Percentiles rank a stretch among this genome's conserved stretches.
Evolutionary conservation across 1,140 invertebrate species (phyloP).

Genomic region (Drosophila parabipectinata): DNA sequence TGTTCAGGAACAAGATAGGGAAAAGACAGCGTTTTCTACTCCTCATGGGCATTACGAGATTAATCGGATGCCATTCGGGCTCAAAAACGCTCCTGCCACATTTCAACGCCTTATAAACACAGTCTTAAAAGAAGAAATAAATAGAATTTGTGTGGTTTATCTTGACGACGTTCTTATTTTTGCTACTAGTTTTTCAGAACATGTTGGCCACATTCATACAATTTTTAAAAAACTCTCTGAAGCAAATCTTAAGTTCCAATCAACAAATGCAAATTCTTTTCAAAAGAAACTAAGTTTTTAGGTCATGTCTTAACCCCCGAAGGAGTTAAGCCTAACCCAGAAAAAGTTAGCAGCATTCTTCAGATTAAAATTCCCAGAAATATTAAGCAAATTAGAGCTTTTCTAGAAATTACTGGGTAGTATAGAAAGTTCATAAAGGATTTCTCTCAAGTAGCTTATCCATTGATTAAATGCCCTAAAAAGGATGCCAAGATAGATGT

Average conservation of each 20-base stretch:
- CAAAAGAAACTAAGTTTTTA: too few relatives aligned
- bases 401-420: constrained; percentile 2
- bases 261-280: too few relatives aligned
- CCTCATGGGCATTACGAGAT: constrained; percentile 22
- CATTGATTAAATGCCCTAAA: constrained; percentile 1
- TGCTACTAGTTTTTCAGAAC: too few relatives aligned
- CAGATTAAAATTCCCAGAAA: constrained; percentile 3
- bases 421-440: constrained; percentile 4
- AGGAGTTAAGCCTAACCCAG: not conserved
- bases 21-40: constrained; percentile 46
- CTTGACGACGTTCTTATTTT: too few relatives aligned
- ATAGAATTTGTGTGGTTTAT: too few relatives aligned
- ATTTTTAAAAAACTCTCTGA: too few relatives aligned
- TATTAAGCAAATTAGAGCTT: constrained; percentile 3
- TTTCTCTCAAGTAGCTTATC: constrained; percentile 1
- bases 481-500: constrained; percentile 1
- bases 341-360: not conserved
- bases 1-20: constrained; percentile 24
- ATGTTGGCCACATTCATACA: too few relatives aligned
- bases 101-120: constrained; percentile 61
- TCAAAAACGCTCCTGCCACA: constrained; percentile 27
- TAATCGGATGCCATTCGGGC: constrained; percentile 29
- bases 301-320: too few relatives aligned
- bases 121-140: not conserved
- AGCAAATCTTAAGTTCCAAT: too few relatives aligned